Evolutionary conservation across 2,888 invertebrate species (phyloP).

Genomic region (Schizaphis graminum): DNA sequence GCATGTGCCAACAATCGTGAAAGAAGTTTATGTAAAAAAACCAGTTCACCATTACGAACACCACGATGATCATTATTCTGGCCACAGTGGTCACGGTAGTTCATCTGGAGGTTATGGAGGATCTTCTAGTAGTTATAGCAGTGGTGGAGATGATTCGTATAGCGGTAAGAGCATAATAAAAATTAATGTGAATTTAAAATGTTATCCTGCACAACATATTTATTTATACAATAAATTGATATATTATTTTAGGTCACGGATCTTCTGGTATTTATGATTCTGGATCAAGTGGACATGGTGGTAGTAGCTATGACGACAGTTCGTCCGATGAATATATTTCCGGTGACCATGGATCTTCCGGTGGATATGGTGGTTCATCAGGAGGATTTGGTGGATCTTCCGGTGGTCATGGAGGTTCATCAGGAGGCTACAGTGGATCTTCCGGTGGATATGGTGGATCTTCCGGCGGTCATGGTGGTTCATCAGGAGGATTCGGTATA

Average conservation of each 20-base stretch:
- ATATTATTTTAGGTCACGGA: conserved; percentile 47
- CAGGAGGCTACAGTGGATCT: neutral
- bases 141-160: conserved; percentile 28
- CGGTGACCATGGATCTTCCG: conserved; percentile 14
- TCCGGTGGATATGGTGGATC: conserved; percentile 25
- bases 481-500: neutral
- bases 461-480: neutral
- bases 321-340: conserved; percentile 42
- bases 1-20: conserved; percentile 48
- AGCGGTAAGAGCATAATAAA: neutral
- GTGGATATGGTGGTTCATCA: neutral
- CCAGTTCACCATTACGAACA: conserved; percentile 49
- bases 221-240: neutral
- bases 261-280: conserved; percentile 59
- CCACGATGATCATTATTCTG: conserved; percentile 45
- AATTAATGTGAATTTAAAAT: neutral
- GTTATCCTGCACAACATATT: neutral
- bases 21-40: conserved; percentile 50
- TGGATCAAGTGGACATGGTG: conserved; percentile 38
- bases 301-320: conserved; percentile 37
- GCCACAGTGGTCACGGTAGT: conserved; percentile 2
- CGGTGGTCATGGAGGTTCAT: neutral
- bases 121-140: conserved; percentile 14
- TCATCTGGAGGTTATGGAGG: conserved; percentile 44
- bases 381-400: neutral